A percentile compares a stretch with the other conserved stretches of the same genome.
phyloP scores from a whole-genome alignment of 2,797 vertebrate genomes.

The Sylvia borin region DNA sequence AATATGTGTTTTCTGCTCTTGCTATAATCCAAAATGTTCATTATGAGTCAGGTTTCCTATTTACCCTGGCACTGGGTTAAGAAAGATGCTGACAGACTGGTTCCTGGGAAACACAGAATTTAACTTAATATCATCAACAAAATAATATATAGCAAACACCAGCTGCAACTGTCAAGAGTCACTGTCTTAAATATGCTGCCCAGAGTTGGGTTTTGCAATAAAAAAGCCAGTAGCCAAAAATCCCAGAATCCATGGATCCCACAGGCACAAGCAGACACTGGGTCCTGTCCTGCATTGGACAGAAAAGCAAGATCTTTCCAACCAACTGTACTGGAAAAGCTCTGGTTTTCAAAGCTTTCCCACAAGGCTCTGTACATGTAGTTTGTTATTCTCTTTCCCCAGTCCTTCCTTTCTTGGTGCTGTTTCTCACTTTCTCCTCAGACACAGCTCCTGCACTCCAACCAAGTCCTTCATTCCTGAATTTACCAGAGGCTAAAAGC shows the following conservation, averaged over 20 bases:
- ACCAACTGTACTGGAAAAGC: neutral
- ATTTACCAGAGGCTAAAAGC: neutral
- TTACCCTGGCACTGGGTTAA: slow-evolving; percentile 29
- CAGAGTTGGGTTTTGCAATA: neutral
- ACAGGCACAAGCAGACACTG: neutral
- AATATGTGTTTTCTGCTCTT: neutral
- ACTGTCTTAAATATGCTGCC: neutral
- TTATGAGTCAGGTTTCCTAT: slow-evolving; percentile 6
- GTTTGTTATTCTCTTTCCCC: neutral
- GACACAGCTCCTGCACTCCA: neutral
- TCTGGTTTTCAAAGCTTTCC: neutral
- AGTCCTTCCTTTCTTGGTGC: neutral
- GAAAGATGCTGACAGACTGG: slow-evolving; percentile 16
- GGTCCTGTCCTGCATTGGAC: neutral
- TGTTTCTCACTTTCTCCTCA: neutral
- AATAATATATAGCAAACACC: slow-evolving; percentile 49
- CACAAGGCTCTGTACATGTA: neutral
- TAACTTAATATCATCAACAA: slow-evolving; percentile 17
- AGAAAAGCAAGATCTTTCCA: neutral
- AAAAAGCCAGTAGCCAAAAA: neutral
- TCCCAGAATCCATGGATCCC: neutral
- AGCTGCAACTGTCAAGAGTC: slow-evolving; percentile 40
- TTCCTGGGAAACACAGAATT: slow-evolving; percentile 28
- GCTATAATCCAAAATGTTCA: neutral
- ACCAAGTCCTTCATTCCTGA: neutral